Evolutionary conservation across 2,888 invertebrate genomes (phyloP).

Genomic region (Philereme transversata): DNA sequence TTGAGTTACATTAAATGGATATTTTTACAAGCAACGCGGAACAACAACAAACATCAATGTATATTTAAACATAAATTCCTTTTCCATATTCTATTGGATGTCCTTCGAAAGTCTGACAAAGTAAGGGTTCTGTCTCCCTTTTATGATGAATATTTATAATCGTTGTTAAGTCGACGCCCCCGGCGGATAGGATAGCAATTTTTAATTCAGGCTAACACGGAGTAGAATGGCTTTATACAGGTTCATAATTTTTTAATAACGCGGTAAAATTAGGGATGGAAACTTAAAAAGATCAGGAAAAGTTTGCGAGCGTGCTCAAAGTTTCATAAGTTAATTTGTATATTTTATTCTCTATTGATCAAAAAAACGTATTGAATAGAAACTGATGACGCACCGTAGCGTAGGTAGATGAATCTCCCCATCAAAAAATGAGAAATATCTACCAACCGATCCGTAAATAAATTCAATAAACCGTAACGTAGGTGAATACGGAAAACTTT

Average conservation of each 20-base stretch:
- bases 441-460: conserved; percentile 14
- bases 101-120: conserved; percentile 19
- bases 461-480: conserved; percentile 25
- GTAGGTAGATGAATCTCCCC: background rate
- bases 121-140: conserved; percentile 29
- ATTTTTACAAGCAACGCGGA: conserved; percentile 5
- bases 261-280: conserved; percentile 23
- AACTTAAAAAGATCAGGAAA: conserved; percentile 25
- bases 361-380: background rate
- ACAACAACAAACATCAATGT: conserved; percentile 14
- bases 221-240: conserved; percentile 32
- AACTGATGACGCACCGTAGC: background rate
- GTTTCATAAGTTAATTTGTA: conserved; percentile 5
- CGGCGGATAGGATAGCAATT: conserved; percentile 31
- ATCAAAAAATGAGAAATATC: background rate
- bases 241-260: conserved; percentile 27
- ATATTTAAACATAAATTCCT: conserved; percentile 10
- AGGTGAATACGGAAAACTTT: conserved; percentile 18
- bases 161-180: conserved; percentile 31
- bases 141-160: conserved; percentile 41
- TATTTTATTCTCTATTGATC: background rate
- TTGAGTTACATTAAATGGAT: conserved; percentile 4
- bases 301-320: conserved; percentile 7
- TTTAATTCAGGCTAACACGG: conserved; percentile 36
- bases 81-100: conserved; percentile 16